phyloP scores from a whole-genome alignment of 2,888 invertebrate species.

The Sepioteuthis lessoniana region DNA sequence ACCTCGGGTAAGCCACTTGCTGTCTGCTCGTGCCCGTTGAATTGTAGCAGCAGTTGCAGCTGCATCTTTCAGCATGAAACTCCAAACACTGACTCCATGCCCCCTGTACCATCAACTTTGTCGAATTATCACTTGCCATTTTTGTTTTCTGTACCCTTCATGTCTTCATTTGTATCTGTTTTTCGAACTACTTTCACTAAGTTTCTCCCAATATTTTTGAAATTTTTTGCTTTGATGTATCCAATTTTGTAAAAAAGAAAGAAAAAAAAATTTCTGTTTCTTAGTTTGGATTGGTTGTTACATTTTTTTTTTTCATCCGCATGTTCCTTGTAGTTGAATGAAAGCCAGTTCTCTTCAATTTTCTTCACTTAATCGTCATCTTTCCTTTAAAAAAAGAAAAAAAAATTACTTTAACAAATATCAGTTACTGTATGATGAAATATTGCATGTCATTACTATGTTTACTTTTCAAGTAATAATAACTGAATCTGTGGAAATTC shows the following conservation, averaged over 20 bases:
- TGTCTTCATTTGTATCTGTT: neutral
- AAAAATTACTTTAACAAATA: too few species aligned
- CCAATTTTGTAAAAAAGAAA: neutral
- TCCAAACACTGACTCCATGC: neutral
- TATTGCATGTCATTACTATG: too few species aligned
- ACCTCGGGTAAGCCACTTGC: slow-evolving; percentile 59
- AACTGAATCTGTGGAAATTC: too few species aligned
- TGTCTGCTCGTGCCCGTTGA: slow-evolving; percentile 4
- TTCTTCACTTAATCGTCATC: neutral
- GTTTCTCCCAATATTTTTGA: neutral
- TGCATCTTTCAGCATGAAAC: slow-evolving; percentile 39
- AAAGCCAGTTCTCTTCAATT: neutral
- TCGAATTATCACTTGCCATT: neutral
- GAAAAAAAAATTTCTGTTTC: neutral
- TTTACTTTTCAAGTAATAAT: too few species aligned
- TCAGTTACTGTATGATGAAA: too few species aligned
- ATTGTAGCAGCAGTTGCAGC: neutral
- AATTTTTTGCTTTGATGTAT: neutral
- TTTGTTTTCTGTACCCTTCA: neutral
- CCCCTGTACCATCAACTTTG: neutral
- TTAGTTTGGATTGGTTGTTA: neutral
- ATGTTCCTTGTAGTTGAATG: neutral
- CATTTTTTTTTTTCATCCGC: neutral
- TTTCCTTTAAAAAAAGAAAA: neutral
- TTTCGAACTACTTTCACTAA: neutral